These are phyloP conservation scores for Tympanoctomys barrerae DNA, from an alignment of 2,797 vertebrate species.

Conservation along the genomic window DNA sequence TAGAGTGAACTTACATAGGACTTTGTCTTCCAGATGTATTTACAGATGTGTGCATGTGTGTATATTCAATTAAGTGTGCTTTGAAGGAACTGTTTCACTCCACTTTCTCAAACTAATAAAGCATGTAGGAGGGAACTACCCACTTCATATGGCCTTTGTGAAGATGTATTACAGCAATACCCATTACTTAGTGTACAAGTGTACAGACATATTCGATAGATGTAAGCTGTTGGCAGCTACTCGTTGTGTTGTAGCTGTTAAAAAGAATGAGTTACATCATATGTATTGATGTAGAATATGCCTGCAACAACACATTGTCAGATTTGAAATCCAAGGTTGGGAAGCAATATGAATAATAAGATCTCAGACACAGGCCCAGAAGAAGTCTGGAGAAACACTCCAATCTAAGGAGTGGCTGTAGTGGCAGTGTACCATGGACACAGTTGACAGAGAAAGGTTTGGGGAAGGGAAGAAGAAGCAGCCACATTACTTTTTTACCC, in stretches of 20 bases:
- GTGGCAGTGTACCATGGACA: not conserved
- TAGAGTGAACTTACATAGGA: not conserved
- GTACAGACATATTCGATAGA: not conserved
- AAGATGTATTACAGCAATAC: not conserved
- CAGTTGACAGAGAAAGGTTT: not conserved
- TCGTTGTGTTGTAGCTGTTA: not conserved
- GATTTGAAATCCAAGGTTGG: not conserved
- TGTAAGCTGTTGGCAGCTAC: not conserved
- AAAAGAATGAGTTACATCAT: not conserved
- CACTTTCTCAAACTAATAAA: not conserved
- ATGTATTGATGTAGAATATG: no score
- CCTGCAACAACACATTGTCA: not conserved
- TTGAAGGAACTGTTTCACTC: not conserved
- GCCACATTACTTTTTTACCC: not conserved
- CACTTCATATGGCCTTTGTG: not conserved
- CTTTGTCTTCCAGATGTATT: not conserved
- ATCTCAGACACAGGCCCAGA: not conserved
- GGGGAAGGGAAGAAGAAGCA: not conserved
- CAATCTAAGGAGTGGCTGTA: not conserved
- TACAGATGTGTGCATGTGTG: not conserved
- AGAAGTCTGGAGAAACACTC: not conserved
- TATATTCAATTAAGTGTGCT: not conserved
- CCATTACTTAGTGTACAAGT: not conserved
- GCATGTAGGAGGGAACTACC: not conserved
- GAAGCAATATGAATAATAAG: not conserved